A percentile compares a stretch with the other conserved stretches of the same genome.
Conservation (phyloP, 2,113 vertebrate genomes). For the Nibea coibor region DNA sequence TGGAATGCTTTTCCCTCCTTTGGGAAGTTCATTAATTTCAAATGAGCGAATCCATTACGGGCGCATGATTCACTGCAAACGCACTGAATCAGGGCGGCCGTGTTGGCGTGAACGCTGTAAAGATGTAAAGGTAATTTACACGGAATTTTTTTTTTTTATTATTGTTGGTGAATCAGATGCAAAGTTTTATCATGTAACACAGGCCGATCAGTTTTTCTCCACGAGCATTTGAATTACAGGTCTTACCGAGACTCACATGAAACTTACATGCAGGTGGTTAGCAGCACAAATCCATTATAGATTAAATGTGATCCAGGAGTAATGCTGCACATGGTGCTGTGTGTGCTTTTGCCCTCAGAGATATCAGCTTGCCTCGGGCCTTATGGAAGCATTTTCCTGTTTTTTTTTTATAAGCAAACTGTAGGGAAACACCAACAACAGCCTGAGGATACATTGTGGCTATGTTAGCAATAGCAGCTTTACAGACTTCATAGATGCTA, state of each 20-base stretch:
- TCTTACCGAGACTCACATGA: background rate
- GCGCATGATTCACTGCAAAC: background rate
- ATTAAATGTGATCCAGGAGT: slow-evolving; percentile 3
- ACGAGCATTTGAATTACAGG: background rate
- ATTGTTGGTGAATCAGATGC: background rate
- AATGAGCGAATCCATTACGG: slow-evolving; percentile 51
- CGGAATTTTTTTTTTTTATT: background rate
- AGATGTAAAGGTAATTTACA: background rate
- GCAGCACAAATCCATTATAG: slow-evolving; percentile 19
- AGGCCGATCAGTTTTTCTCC: background rate
- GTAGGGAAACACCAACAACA: slow-evolving; percentile 10
- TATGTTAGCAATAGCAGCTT: slow-evolving; percentile 5
- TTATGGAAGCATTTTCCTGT: slow-evolving; percentile 18
- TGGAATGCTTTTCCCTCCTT: slow-evolving; percentile 17
- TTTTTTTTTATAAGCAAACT: slow-evolving; percentile 48
- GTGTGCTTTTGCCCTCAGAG: slow-evolving; percentile 1
- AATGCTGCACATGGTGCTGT: slow-evolving; percentile 1
- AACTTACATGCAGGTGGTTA: background rate
- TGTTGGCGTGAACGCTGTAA: slow-evolving; percentile 13
- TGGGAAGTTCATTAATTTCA: slow-evolving; percentile 53
- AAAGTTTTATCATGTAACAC: background rate
- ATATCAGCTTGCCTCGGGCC: slow-evolving; percentile 33
- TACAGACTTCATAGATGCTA: slow-evolving; percentile 14
- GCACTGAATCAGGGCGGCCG: slow-evolving; percentile 29
- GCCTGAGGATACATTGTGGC: slow-evolving; percentile 22